Evolutionary conservation across 2,113 vertebrate genomes (phyloP).

Genomic region (Corydoras maculifer): DNA sequence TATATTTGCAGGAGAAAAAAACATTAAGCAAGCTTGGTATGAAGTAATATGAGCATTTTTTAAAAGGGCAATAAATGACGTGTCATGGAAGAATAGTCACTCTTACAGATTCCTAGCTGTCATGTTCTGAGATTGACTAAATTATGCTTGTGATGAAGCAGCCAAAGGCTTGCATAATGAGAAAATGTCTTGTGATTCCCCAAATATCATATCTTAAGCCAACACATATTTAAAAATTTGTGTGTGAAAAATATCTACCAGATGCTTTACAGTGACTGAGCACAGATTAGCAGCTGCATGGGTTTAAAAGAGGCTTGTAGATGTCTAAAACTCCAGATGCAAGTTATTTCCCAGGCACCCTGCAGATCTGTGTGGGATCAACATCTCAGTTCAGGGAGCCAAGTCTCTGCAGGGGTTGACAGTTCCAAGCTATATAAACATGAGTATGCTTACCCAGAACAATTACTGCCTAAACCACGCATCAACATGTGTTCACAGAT

Average conservation of each 20-base stretch:
- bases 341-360: constrained; percentile 25
- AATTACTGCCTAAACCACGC: constrained; percentile 38
- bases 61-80: no score
- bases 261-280: constrained; percentile 26
- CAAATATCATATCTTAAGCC: constrained; percentile 26
- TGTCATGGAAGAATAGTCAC: no score
- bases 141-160: no score
- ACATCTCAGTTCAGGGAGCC: constrained; percentile 16
- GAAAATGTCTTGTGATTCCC: background rate
- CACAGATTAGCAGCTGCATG: constrained; percentile 33
- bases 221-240: constrained; percentile 33
- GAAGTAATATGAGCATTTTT: no score
- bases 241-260: constrained; percentile 12
- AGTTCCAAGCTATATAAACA: constrained; percentile 33
- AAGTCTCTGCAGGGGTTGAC: constrained; percentile 26
- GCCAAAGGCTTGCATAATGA: no score
- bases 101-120: no score
- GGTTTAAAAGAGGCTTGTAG: constrained; percentile 20
- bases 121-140: no score
- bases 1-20: no score
- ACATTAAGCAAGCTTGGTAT: no score
- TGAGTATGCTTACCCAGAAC: constrained; percentile 29
- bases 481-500: constrained; percentile 36
- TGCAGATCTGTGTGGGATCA: constrained; percentile 18
- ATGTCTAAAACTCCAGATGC: constrained; percentile 21